Percentiles rank a stretch among this genome's conserved stretches.
phyloP scores from a whole-genome alignment of 2,888 invertebrate genomes.

The Drosophila mulleri region DNA sequence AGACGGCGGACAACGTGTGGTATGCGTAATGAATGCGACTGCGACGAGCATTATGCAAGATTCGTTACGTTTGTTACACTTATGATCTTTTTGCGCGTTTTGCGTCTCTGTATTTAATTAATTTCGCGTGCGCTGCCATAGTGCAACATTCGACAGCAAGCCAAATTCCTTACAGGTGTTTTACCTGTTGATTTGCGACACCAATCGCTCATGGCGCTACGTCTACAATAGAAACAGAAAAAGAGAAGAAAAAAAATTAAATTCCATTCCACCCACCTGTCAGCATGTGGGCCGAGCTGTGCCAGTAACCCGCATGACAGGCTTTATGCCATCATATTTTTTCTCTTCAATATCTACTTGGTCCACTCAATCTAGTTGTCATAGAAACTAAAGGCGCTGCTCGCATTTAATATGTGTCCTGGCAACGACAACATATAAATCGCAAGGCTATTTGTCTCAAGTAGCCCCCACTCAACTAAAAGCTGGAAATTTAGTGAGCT shows the following conservation, averaged over 20 bases:
- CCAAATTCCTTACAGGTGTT: slow-evolving; percentile 18
- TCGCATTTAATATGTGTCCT: slow-evolving; percentile 68
- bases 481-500: slow-evolving; percentile 19
- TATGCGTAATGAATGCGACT: slow-evolving; percentile 54
- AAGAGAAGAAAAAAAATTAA: neutral
- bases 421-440: slow-evolving; percentile 65
- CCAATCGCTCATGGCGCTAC: slow-evolving; percentile 13
- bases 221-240: slow-evolving; percentile 28
- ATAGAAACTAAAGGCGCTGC: slow-evolving; percentile 59
- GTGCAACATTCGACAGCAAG: slow-evolving; percentile 4
- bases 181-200: slow-evolving; percentile 65
- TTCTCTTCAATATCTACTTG: slow-evolving; percentile 1
- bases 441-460: slow-evolving; percentile 64
- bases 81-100: slow-evolving; percentile 40
- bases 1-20: slow-evolving; percentile 39
- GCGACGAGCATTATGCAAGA: slow-evolving; percentile 39
- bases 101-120: slow-evolving; percentile 67
- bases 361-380: slow-evolving; percentile 52
- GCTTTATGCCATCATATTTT: slow-evolving; percentile 19
- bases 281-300: slow-evolving; percentile 14
- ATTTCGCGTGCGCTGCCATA: slow-evolving; percentile 33
- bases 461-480: slow-evolving; percentile 24
- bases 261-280: slow-evolving; percentile 52
- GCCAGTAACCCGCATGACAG: slow-evolving; percentile 2
- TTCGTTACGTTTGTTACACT: slow-evolving; percentile 44